Base-by-base conservation (phyloP, 2,888 invertebrate species). In the Diachrysia chrysitis region DNA sequence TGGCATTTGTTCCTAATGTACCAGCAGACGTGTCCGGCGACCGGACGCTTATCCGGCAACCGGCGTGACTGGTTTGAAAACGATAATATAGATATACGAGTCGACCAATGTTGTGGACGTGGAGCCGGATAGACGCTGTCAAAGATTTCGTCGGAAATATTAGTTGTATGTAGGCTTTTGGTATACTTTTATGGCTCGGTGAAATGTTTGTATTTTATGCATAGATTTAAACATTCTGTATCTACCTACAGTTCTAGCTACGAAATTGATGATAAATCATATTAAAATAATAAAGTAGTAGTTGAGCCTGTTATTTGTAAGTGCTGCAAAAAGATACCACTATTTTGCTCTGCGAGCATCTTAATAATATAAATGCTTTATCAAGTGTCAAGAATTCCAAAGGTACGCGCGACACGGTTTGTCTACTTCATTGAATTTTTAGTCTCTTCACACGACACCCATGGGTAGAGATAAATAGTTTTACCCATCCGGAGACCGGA, bases 91-190 rank as follows among this genome's bases (percentile, higher is more conserved):
- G 14, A 19, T 55, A 37, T n/a, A 3, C 57, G 68, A 66, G 17
- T 25, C 37, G 35, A 16, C 57, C 54, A 37, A 54, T 42, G 1
- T 29, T 17, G 19, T 19, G n/a, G 37, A 58, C 57, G 63, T 7
- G 54, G 54, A 55, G 10, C 51, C 64, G 51, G 55, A 61, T 42
- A 7, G 42, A 61, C 21, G 23, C 0, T 32, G 63, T 32, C 10
- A 2, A 69, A 32, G 19, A 55, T 58, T 48, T 23, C 55, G 60
- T 63, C 58, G 69, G 60, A 29, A 32, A 19, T n/a, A 42, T 42
- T 42, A n/a, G 16, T n/a, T 6, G 5, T 42, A n/a, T 3, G 16
- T 42, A 16, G 37, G 37, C 4, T 2, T 14, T 16, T 4, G 37
- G 37, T 37, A 16, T 4, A 16, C 12, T 9, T 35, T 37, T 32